phyloP scores from a whole-genome alignment of 2,113 vertebrate species.

The Hystrix cristata region DNA sequence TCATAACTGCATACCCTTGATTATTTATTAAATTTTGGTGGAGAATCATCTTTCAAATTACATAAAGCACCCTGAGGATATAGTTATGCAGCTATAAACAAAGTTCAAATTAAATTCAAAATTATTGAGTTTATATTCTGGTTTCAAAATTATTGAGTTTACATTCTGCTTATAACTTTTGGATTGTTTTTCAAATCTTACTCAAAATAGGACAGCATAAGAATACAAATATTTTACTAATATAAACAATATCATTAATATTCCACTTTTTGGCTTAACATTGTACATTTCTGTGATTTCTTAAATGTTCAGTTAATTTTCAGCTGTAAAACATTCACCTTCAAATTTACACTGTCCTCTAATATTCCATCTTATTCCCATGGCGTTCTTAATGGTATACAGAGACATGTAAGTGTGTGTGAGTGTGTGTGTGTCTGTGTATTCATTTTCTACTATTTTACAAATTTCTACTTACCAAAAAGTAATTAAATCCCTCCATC shows the following conservation, averaged over 20 bases:
- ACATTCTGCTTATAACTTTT: not conserved
- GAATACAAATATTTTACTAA: not conserved
- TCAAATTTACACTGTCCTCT: not conserved
- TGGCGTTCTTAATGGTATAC: not conserved
- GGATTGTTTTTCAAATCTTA: not conserved
- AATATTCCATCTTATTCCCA: not conserved
- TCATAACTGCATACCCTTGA: not conserved
- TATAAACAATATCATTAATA: not conserved
- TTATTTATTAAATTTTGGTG: not conserved
- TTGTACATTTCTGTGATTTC: not conserved
- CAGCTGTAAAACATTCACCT: not conserved
- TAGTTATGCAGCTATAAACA: not conserved
- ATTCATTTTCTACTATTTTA: not conserved
- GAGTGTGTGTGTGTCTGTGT: not conserved
- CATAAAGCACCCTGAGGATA: not conserved
- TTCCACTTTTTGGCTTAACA: not conserved
- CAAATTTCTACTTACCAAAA: not conserved
- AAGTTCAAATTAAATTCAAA: not conserved
- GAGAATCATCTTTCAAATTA: conserved; percentile 14
- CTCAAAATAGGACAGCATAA: not conserved
- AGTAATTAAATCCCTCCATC: not conserved
- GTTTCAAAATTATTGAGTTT: not conserved
- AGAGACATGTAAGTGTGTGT: not conserved
- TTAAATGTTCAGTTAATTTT: not conserved
- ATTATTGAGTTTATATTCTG: not conserved